Evolutionary conservation across 2,113 vertebrate genomes (phyloP).

Genomic region (Charina bottae): DNA sequence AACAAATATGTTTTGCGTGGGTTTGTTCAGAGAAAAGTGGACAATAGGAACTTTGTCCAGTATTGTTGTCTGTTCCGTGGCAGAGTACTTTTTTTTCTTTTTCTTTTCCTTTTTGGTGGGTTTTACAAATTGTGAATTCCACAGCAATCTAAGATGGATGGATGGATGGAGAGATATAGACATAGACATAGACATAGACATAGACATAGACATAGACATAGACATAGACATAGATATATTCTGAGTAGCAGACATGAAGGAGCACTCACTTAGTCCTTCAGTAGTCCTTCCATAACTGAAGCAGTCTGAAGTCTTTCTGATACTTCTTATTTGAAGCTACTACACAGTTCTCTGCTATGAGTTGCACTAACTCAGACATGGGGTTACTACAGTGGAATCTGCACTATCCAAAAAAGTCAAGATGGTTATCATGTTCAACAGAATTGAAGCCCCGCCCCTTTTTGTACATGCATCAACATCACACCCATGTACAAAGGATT

Average conservation of each 20-base stretch:
- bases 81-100: neutral
- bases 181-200: too few relatives aligned
- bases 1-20: neutral
- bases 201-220: too few relatives aligned
- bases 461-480: neutral
- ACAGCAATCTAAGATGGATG: neutral
- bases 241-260: too few relatives aligned
- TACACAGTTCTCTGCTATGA: neutral
- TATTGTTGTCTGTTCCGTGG: neutral
- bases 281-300: neutral
- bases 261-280: neutral
- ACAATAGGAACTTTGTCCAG: neutral
- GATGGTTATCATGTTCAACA: neutral
- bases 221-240: too few relatives aligned
- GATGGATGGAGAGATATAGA: too few relatives aligned
- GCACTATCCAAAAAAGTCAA: neutral
- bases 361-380: neutral
- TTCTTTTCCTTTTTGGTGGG: neutral
- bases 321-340: neutral
- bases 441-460: neutral
- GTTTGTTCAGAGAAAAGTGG: neutral
- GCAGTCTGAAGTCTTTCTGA: neutral
- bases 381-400: neutral
- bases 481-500: neutral
- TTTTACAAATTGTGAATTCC: neutral